phyloP scores from a whole-genome alignment of 2,113 vertebrate genomes.

The Calidris pugnax region DNA sequence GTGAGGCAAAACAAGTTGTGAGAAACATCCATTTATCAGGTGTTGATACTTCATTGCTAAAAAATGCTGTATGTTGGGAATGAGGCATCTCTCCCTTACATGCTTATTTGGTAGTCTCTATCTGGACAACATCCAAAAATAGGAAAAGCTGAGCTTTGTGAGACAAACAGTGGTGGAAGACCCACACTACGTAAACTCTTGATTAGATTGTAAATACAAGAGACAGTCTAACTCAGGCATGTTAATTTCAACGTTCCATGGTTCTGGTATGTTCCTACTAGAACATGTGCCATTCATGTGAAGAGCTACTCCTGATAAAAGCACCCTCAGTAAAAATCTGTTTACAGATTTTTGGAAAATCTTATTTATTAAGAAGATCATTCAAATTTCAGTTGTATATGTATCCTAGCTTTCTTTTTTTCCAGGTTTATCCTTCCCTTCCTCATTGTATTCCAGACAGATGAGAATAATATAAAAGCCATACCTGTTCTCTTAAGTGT shows the following conservation, averaged over 20 bases:
- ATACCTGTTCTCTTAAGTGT: constrained; percentile 67
- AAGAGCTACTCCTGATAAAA: background rate
- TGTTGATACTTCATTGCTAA: background rate
- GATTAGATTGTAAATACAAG: background rate
- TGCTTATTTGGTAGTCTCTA: no score
- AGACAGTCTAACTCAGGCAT: background rate
- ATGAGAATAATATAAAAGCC: background rate
- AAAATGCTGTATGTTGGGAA: background rate
- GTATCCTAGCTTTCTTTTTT: background rate
- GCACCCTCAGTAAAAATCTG: background rate
- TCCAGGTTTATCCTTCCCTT: background rate
- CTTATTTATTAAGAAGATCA: background rate
- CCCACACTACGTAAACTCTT: background rate
- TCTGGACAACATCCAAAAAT: background rate
- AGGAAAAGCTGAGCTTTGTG: background rate
- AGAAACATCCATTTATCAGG: background rate
- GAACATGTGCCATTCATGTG: background rate
- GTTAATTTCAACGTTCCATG: background rate
- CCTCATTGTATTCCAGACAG: background rate
- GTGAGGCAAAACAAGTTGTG: background rate
- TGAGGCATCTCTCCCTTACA: background rate
- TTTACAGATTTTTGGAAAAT: background rate
- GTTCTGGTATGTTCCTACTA: background rate
- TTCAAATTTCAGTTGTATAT: background rate
- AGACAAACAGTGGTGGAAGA: background rate